These are phyloP conservation scores for Crambe crambe DNA, from an alignment of 37 sponge, comb jelly and placozoan genomes.

Conservation along the genomic window DNA sequence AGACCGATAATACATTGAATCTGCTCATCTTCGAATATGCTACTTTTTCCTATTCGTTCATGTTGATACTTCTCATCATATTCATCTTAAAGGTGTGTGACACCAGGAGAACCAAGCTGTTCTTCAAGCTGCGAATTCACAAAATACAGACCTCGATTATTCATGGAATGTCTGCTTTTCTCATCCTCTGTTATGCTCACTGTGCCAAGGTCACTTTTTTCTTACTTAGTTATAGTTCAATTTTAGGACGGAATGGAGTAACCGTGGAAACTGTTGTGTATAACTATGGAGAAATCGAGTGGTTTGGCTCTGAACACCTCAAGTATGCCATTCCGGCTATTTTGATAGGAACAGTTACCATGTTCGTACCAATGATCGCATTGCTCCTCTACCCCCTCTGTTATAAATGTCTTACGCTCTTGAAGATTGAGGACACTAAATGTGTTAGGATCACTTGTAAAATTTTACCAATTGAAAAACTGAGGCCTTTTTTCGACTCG, in stretches of 20 bases:
- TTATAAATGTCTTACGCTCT: constrained; percentile 4
- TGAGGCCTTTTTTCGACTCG: no score
- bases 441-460: no score
- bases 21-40: constrained; percentile 30
- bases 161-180: constrained; percentile 42
- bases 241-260: background rate
- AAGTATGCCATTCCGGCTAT: constrained; percentile 48
- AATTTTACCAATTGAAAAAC: no score
- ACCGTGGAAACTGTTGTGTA: background rate
- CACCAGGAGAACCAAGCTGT: background rate
- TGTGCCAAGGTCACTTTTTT: constrained; percentile 30
- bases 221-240: background rate
- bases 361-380: constrained; percentile 31
- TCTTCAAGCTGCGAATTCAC: background rate
- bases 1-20: constrained; percentile 33
- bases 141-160: background rate
- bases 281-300: constrained; percentile 14
- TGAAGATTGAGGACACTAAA: no score
- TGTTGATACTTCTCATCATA: background rate
- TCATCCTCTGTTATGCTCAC: constrained; percentile 37
- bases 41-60: constrained; percentile 28
- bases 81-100: background rate
- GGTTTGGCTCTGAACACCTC: no score
- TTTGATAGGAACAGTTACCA: background rate
- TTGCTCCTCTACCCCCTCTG: constrained; percentile 29